Evolutionary conservation across 1,140 invertebrate genomes (phyloP).

Genomic region (Ceratitis capitata): DNA sequence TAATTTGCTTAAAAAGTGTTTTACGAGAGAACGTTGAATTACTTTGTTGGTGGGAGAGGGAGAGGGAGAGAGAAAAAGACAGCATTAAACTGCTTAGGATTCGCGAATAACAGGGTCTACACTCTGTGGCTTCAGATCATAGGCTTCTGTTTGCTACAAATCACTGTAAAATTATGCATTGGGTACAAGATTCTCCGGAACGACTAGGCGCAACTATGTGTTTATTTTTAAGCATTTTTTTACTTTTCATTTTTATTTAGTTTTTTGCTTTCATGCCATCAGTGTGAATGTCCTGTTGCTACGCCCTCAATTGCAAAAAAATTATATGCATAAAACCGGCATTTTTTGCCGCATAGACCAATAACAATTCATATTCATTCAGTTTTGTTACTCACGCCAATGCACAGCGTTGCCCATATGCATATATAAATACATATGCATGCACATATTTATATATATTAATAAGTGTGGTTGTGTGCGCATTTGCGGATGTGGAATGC

Average conservation of each 20-base stretch:
- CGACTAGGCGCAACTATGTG: no score
- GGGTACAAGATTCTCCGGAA: neutral
- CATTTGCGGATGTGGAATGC: no score
- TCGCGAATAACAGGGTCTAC: no score
- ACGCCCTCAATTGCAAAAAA: conserved; percentile 29
- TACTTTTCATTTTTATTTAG: neutral
- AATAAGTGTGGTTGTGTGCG: neutral
- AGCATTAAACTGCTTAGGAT: no score
- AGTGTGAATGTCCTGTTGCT: neutral
- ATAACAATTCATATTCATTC: conserved; percentile 62
- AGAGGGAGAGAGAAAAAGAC: no score
- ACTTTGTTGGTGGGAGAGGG: no score
- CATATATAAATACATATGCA: neutral
- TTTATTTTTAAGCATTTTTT: neutral
- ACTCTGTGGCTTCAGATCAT: no score
- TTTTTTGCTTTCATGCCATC: neutral
- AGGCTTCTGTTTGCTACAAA: no score
- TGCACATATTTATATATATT: neutral
- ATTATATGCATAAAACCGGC: neutral
- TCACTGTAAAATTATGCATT: neutral
- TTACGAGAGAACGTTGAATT: no score
- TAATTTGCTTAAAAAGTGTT: no score
- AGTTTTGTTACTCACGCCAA: neutral
- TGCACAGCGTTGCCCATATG: neutral
- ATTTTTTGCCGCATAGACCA: conserved; percentile 45